Percentiles rank a stretch among this genome's conserved stretches.
Evolutionary conservation across 2,888 invertebrate genomes (phyloP).

Genomic region (Drosophila mettleri): DNA sequence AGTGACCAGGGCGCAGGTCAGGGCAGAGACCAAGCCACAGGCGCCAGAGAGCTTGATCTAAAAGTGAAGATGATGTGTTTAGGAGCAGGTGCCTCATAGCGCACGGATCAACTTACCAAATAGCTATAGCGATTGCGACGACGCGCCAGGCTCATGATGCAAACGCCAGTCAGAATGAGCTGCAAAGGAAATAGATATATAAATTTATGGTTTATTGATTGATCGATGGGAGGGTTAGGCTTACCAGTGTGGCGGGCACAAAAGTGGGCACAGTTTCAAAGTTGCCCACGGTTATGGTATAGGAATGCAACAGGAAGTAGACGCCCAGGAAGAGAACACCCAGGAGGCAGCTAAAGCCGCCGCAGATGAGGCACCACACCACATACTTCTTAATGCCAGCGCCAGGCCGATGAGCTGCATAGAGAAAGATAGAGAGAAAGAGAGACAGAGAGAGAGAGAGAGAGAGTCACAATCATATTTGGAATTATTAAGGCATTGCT

Average conservation of each 20-base stretch:
- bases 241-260: slow-evolving; percentile 95
- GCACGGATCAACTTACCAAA: slow-evolving; percentile 88
- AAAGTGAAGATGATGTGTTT: slow-evolving; percentile 55
- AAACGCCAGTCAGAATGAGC: slow-evolving; percentile 94
- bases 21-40: slow-evolving; percentile 93
- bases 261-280: slow-evolving; percentile 98
- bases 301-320: slow-evolving; percentile 90
- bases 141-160: slow-evolving; percentile 93
- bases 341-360: slow-evolving; percentile 90
- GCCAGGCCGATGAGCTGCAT: slow-evolving; percentile 84
- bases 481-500: neutral
- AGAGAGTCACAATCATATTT: neutral
- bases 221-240: slow-evolving; percentile 58
- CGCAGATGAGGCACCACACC: slow-evolving; percentile 91
- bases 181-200: slow-evolving; percentile 83
- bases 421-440: slow-evolving; percentile 1
- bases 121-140: slow-evolving; percentile 94
- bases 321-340: slow-evolving; percentile 91
- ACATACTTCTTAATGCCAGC: slow-evolving; percentile 89
- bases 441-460: slow-evolving; percentile 8
- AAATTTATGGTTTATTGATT: neutral
- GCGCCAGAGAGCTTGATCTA: slow-evolving; percentile 96
- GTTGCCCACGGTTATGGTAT: slow-evolving; percentile 90
- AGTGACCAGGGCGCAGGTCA: slow-evolving; percentile 93
- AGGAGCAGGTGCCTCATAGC: neutral